These are phyloP conservation scores for Punctoribates punctum DNA, from an alignment of 2,888 invertebrate genomes.

Conservation along the genomic window DNA sequence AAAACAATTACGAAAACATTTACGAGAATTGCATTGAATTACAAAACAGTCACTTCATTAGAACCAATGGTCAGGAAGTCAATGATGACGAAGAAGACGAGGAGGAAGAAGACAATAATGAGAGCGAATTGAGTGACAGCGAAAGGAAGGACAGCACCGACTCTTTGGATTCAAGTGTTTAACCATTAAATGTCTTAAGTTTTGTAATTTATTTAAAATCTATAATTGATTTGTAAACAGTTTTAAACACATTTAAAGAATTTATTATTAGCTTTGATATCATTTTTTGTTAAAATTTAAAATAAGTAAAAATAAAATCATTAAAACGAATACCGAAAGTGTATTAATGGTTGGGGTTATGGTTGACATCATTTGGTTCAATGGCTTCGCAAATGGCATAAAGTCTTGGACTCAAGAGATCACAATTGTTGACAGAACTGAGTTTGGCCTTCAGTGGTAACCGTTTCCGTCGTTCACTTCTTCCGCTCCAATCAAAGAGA, in stretches of 20 bases:
- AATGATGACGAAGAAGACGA: neutral
- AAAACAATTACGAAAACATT: conserved; percentile 15
- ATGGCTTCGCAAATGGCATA: neutral
- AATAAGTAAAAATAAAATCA: no score
- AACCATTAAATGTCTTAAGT: neutral
- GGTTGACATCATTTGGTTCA: neutral
- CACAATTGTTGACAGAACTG: neutral
- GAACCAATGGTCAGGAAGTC: neutral
- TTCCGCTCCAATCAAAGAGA: neutral
- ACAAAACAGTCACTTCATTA: neutral
- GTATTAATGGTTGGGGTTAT: no score
- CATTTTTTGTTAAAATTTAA: neutral
- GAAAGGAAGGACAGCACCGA: conserved; percentile 28
- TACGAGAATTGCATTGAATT: neutral
- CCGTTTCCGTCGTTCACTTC: neutral
- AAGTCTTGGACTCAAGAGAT: conserved; percentile 1
- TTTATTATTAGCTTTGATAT: neutral
- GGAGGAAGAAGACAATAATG: neutral
- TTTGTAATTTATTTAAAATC: conserved; percentile 1
- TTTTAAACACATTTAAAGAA: neutral
- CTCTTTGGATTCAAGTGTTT: conserved; percentile 22
- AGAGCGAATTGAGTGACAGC: neutral
- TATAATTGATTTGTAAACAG: neutral
- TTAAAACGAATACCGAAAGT: no score
- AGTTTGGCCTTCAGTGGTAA: neutral